Conservation (phyloP, 2,797 vertebrate genomes). For the Oreochromis mossambicus region DNA sequence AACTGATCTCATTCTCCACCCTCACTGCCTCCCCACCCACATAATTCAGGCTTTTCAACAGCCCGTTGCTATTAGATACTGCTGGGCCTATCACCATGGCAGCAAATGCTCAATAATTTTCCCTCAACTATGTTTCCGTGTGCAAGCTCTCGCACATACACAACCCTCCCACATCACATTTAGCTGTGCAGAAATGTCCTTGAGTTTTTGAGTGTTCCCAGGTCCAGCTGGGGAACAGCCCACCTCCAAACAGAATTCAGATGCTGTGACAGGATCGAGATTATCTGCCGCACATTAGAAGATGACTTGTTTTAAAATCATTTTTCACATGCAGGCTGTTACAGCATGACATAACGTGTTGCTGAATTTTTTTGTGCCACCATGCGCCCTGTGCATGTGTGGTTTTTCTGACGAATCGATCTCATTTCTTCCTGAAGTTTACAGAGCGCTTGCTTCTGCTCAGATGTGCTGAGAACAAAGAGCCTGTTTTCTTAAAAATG, state of each 20-base stretch:
- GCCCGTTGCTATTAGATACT: constrained; percentile 78
- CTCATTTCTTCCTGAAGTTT: neutral
- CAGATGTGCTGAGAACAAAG: neutral
- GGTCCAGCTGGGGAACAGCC: constrained; percentile 50
- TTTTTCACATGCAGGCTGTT: neutral
- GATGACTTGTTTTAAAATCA: neutral
- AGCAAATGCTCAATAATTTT: constrained; percentile 76
- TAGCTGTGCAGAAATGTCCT: constrained; percentile 45
- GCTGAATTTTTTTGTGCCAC: neutral
- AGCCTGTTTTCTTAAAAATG: neutral
- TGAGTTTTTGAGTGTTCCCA: constrained; percentile 47
- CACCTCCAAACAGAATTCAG: constrained; percentile 60
- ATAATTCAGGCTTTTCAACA: constrained; percentile 64
- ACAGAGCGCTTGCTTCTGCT: neutral
- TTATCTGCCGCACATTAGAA: neutral
- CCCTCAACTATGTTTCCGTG: constrained; percentile 37
- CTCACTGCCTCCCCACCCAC: constrained; percentile 31
- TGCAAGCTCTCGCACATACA: constrained; percentile 1
- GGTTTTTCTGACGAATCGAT: neutral
- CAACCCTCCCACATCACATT: neutral
- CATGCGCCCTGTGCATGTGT: neutral
- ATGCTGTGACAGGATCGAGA: neutral
- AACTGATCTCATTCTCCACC: neutral
- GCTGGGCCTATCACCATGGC: constrained; percentile 78
- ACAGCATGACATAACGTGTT: neutral